These are phyloP conservation scores for Spondyliosoma cantharus DNA, from an alignment of 2,797 vertebrate species.

Conservation along the genomic window DNA sequence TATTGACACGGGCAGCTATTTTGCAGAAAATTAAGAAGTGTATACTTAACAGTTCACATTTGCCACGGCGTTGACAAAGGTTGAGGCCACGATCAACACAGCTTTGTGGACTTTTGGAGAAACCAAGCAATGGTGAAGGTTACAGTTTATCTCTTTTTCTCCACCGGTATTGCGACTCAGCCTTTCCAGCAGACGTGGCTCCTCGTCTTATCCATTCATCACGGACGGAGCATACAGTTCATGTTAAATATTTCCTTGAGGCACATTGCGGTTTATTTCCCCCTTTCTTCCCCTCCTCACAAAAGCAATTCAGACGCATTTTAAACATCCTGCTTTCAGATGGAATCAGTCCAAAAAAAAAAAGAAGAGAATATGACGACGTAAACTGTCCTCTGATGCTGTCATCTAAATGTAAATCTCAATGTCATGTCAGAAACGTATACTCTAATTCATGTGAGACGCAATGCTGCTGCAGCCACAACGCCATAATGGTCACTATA, in stretches of 20 bases:
- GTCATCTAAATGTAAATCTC: constrained; percentile 68
- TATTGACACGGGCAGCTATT: constrained; percentile 13
- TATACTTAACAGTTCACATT: not conserved
- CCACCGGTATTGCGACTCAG: constrained; percentile 24
- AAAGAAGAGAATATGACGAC: not conserved
- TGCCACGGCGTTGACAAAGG: constrained; percentile 13
- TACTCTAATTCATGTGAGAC: constrained; percentile 29
- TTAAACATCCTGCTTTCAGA: constrained; percentile 34
- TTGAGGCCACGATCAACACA: constrained; percentile 9
- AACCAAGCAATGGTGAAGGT: constrained; percentile 15
- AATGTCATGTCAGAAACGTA: constrained; percentile 26
- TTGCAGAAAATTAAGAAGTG: constrained; percentile 10
- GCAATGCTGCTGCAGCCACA: constrained; percentile 22
- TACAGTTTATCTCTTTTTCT: constrained; percentile 13
- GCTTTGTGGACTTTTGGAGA: constrained; percentile 37
- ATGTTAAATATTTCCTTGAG: constrained; percentile 38
- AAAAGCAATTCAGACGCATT: constrained; percentile 35
- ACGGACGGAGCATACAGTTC: constrained; percentile 34
- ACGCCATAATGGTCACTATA: constrained; percentile 13
- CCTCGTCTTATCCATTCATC: constrained; percentile 44
- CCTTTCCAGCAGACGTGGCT: constrained; percentile 10
- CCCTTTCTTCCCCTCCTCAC: constrained; percentile 27
- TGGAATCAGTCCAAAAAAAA: constrained; percentile 2
- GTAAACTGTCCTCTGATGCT: constrained; percentile 35
- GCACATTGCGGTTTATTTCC: constrained; percentile 36